phyloP scores from a whole-genome alignment of 1,140 invertebrate genomes.

The Eulimnadia texana region DNA sequence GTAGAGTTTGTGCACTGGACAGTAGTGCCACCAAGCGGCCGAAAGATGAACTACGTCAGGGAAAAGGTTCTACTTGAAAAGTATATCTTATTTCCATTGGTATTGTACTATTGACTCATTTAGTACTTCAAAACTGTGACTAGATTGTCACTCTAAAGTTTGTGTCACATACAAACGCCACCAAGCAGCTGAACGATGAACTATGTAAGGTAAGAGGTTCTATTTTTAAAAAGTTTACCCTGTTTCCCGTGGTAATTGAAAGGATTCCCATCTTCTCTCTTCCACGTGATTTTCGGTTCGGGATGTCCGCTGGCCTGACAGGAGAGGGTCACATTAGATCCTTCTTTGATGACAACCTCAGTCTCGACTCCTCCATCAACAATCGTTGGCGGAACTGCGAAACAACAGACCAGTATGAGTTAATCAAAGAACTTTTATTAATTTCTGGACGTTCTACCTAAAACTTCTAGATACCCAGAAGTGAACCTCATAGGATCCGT shows the following conservation, averaged over 20 bases:
- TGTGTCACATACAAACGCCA: no score
- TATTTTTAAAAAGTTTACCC: no score
- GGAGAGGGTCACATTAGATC: slow-evolving; percentile 62
- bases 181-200: no score
- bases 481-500: slow-evolving; percentile 53
- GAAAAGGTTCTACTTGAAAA: no score
- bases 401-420: not conserved
- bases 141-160: no score
- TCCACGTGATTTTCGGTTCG: slow-evolving; percentile 62
- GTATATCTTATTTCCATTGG: no score
- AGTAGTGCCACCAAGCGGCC: no score
- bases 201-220: no score
- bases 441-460: slow-evolving; percentile 42
- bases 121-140: no score
- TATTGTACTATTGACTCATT: no score
- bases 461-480: slow-evolving; percentile 66
- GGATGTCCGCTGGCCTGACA: slow-evolving; percentile 56
- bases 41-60: no score
- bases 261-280: slow-evolving; percentile 54
- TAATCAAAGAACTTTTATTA: not conserved
- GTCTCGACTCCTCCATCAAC: slow-evolving; percentile 67
- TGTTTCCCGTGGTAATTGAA: slow-evolving; percentile 37
- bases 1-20: no score
- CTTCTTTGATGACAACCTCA: slow-evolving; percentile 72
- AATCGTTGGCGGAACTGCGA: slow-evolving; percentile 68